Conservation (phyloP, 2,113 vertebrate species). For the Notarius lentiginosus region DNA sequence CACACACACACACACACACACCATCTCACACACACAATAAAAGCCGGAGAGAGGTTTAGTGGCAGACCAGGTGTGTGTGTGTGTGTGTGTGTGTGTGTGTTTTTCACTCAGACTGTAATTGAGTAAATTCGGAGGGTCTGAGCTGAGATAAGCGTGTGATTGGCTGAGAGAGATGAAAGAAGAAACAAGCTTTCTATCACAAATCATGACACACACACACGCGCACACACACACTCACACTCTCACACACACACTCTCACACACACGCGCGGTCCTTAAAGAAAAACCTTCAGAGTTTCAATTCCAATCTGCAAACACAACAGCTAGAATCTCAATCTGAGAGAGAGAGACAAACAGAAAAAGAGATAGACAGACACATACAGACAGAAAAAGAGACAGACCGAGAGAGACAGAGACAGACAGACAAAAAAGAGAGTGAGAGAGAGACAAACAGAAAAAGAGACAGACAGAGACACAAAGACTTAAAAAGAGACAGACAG, state of each 20-base stretch:
- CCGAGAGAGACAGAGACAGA: too few species aligned
- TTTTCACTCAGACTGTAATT: conserved; percentile 20
- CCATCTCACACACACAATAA: neutral
- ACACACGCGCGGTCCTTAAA: neutral
- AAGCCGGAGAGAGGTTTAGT: neutral
- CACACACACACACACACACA: neutral
- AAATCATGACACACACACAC: conserved; percentile 7
- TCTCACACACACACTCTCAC: neutral
- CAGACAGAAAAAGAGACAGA: too few species aligned
- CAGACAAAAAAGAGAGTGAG: neutral
- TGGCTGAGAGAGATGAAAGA: conserved; percentile 37
- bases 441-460: neutral
- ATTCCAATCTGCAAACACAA: neutral
- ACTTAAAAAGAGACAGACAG: too few species aligned
- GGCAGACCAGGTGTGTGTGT: conserved; percentile 14
- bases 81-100: conserved; percentile 29
- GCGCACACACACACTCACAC: neutral
- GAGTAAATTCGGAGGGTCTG: conserved; percentile 43
- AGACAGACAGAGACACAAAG: too few species aligned
- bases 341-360: neutral
- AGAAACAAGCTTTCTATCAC: conserved; percentile 26
- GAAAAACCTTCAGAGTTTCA: neutral
- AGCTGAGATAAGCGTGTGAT: conserved; percentile 50
- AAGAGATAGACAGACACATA: neutral
- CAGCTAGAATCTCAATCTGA: neutral